Conservation (phyloP, 1,140 invertebrate species). For the Mactra quadrangularis region DNA sequence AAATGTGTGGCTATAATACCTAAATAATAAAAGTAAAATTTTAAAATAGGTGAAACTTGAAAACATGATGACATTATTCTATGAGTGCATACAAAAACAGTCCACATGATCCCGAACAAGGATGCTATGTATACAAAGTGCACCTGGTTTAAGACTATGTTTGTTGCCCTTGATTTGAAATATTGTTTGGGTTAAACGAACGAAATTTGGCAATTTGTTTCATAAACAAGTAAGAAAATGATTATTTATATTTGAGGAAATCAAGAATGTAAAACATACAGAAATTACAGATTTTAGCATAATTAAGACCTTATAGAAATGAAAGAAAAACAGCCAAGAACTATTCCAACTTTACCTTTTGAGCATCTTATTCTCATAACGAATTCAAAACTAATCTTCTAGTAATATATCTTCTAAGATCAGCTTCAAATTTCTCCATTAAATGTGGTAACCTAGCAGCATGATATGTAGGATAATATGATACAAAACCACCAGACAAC, state of each 20-base stretch:
- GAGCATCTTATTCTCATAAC: slow-evolving; percentile 99
- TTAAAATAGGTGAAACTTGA: neutral
- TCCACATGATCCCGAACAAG: no score
- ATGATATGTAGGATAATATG: slow-evolving; percentile 96
- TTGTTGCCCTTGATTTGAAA: no score
- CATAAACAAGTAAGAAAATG: no score
- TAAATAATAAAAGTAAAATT: slow-evolving; percentile 68
- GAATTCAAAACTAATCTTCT: slow-evolving; percentile 99
- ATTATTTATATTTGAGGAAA: no score
- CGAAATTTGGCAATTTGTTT: no score
- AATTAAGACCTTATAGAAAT: no score
- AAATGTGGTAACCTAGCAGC: slow-evolving; percentile 88
- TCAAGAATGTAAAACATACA: neutral
- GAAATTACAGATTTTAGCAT: neutral
- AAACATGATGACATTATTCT: neutral
- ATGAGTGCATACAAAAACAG: neutral
- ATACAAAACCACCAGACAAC: slow-evolving; percentile 96
- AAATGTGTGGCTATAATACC: slow-evolving; percentile 97
- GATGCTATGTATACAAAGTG: no score
- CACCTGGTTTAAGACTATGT: no score
- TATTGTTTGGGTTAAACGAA: neutral
- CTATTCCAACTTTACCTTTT: slow-evolving; percentile 85
- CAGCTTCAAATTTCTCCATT: slow-evolving; percentile 90
- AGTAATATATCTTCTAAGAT: slow-evolving; percentile 94
- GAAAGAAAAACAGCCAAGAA: neutral